Percentiles rank a stretch among this genome's conserved stretches.
phyloP scores from a whole-genome alignment of 2,797 vertebrate species.

The Pseudopleuronectes americanus region DNA sequence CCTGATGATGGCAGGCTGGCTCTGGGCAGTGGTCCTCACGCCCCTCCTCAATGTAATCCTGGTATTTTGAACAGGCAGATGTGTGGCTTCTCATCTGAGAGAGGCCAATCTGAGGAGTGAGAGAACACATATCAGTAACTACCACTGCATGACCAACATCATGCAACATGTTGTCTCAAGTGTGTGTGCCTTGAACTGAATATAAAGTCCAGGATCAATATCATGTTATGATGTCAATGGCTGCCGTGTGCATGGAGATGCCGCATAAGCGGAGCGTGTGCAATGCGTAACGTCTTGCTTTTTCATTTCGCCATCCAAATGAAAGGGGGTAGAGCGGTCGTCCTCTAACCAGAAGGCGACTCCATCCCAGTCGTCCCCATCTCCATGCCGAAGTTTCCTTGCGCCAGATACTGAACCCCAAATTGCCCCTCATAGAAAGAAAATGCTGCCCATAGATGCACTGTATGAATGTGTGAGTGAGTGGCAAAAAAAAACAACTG shows the following conservation, averaged over 20 bases:
- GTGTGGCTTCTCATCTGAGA: constrained; percentile 94
- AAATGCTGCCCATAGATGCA: too few species aligned
- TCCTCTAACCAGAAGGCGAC: too few species aligned
- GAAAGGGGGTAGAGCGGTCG: too few species aligned
- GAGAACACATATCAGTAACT: constrained; percentile 10
- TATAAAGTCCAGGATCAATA: constrained; percentile 1
- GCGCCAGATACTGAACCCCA: too few species aligned
- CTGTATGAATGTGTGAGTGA: too few species aligned
- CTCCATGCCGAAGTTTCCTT: too few species aligned
- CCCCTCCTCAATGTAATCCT: constrained; percentile 95
- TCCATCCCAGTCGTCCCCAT: too few species aligned
- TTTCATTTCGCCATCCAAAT: too few species aligned
- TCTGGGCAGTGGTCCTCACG: constrained; percentile 92
- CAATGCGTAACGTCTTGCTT: too few species aligned
- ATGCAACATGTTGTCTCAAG: background rate
- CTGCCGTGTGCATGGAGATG: background rate
- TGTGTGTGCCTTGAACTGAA: background rate
- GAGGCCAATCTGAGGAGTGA: constrained; percentile 85
- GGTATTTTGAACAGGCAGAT: constrained; percentile 92
- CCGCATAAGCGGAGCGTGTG: too few species aligned
- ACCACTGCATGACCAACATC: background rate
- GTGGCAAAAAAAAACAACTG: too few species aligned
- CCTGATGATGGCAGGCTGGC: constrained; percentile 89
- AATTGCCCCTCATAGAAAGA: too few species aligned
- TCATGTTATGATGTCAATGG: background rate